These are phyloP conservation scores for Marcusenius ussheri DNA, from an alignment of 2,113 vertebrate species.

Conservation along the genomic window DNA sequence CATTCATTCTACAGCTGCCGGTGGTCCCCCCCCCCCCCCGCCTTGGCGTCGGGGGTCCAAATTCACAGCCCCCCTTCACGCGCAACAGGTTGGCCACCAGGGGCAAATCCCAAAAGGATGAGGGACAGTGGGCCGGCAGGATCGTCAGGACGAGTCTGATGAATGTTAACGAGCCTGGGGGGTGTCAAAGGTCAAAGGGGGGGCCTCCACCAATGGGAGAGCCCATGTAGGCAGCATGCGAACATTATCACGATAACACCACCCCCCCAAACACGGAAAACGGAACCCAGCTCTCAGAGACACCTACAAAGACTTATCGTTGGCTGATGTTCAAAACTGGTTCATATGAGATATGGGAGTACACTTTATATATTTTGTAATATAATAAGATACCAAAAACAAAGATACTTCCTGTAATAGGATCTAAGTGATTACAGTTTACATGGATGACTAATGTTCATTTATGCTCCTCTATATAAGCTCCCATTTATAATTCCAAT, in stretches of 20 bases:
- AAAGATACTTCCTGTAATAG: neutral
- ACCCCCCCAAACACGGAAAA: neutral
- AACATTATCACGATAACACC: neutral
- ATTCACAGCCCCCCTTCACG: neutral
- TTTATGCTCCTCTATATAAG: neutral
- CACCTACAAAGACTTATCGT: neutral
- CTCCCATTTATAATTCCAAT: slow-evolving; percentile 9
- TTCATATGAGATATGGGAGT: neutral
- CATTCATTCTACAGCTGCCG: neutral
- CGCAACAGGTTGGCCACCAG: neutral
- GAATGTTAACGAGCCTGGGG: neutral
- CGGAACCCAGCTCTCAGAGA: neutral
- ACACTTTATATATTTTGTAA: neutral
- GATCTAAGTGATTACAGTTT: neutral
- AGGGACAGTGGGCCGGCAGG: neutral
- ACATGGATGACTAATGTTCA: neutral
- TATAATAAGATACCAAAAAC: neutral
- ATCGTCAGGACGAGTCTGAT: neutral
- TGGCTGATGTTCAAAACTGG: neutral
- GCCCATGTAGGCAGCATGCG: neutral
- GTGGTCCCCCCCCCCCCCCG: neutral
- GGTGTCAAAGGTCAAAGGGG: neutral
- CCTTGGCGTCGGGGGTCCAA: neutral
- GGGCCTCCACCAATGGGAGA: neutral
- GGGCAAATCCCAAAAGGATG: neutral